phyloP scores from a whole-genome alignment of 2,888 invertebrate species.

The Cerastis leucographa region DNA sequence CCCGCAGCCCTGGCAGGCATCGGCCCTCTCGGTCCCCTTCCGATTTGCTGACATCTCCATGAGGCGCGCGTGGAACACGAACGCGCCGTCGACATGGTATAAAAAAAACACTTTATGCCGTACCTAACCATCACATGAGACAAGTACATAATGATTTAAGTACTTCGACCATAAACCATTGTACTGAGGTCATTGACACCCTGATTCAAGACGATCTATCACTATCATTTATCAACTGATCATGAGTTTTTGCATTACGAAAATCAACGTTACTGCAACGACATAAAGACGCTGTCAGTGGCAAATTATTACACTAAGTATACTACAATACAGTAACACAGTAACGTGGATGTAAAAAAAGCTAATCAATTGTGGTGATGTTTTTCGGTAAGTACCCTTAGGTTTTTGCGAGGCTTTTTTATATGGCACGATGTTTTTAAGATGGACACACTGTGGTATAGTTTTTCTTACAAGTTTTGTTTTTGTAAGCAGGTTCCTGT shows the following conservation, averaged over 20 bases:
- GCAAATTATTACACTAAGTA: slow-evolving; percentile 1
- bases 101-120: neutral
- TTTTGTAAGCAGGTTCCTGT: neutral
- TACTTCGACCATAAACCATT: slow-evolving; percentile 57
- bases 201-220: slow-evolving; percentile 77
- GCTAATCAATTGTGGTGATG: slow-evolving; percentile 81
- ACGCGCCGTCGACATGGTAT: too few relatives aligned
- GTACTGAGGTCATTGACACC: slow-evolving; percentile 65
- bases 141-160: slow-evolving; percentile 43
- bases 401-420: slow-evolving; percentile 80
- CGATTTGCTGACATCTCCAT: too few relatives aligned
- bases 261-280: neutral
- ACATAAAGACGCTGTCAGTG: neutral
- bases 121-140: slow-evolving; percentile 44
- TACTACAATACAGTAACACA: too few relatives aligned
- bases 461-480: slow-evolving; percentile 12
- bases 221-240: slow-evolving; percentile 73
- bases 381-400: slow-evolving; percentile 80
- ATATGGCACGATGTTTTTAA: slow-evolving; percentile 65
- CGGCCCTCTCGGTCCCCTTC: too few relatives aligned
- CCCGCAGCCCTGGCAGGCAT: too few relatives aligned
- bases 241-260: neutral
- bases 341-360: slow-evolving; percentile 75
- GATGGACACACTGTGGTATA: slow-evolving; percentile 42
- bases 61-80: too few relatives aligned